phyloP scores from a whole-genome alignment of 2,888 invertebrate species.

The Plebejus melissa region DNA sequence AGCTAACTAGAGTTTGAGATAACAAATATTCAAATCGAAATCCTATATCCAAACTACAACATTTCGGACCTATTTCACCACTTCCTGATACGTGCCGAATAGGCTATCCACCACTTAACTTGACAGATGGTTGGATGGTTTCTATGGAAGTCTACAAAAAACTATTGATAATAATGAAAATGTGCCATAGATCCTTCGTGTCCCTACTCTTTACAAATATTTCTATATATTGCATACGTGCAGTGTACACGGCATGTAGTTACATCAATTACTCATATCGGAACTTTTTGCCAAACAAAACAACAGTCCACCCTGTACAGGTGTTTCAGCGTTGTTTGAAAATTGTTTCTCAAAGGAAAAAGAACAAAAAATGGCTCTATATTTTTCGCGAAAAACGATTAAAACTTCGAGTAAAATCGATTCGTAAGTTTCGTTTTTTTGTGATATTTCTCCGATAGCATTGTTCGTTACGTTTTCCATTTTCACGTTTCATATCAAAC shows the following conservation, averaged over 20 bases:
- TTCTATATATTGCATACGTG: no score
- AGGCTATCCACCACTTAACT: no score
- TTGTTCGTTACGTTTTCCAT: conserved; percentile 6
- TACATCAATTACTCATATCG: neutral
- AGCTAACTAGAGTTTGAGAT: neutral
- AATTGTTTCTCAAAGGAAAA: neutral
- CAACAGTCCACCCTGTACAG: neutral
- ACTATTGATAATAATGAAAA: no score
- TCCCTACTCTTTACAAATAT: no score
- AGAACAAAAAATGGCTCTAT: conserved; percentile 20
- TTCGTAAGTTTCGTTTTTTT: conserved; percentile 1
- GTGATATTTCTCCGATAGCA: conserved; percentile 15
- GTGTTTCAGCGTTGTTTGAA: neutral
- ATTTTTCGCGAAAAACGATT: conserved; percentile 14
- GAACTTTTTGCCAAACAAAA: neutral
- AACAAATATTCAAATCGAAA: neutral
- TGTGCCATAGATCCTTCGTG: no score
- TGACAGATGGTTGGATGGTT: no score
- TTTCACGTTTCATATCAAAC: neutral
- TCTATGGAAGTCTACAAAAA: no score
- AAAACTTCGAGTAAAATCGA: conserved; percentile 5
- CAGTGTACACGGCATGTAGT: neutral
- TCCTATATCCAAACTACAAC: no score
- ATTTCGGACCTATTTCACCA: no score
- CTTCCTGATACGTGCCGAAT: no score